Conservation (phyloP, 1,140 invertebrate species). For the Brachionus koreanus region DNA sequence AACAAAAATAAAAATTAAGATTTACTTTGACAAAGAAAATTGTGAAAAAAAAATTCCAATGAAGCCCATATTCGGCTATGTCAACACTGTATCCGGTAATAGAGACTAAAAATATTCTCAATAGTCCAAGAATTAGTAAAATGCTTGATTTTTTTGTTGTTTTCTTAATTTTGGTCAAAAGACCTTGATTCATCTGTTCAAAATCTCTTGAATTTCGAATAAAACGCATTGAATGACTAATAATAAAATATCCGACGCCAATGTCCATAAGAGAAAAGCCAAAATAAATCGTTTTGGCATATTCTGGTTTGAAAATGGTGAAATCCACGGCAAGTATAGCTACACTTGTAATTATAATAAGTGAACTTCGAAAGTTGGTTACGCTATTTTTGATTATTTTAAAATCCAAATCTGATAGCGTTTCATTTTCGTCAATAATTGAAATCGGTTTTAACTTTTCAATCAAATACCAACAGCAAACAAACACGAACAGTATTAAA, state of each 20-base stretch:
- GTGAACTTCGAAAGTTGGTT: not conserved
- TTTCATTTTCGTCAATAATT: not conserved
- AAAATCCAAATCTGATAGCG: not conserved
- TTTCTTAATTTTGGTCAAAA: not conserved
- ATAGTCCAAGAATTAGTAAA: not conserved
- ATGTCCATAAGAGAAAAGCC: conserved; percentile 90
- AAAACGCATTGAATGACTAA: conserved; percentile 71
- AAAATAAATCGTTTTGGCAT: conserved; percentile 76
- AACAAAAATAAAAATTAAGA: not conserved
- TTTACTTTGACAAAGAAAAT: not conserved
- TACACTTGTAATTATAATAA: conserved; percentile 8
- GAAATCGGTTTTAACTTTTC: not conserved
- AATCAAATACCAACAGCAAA: not conserved
- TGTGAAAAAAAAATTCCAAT: conserved; percentile 43
- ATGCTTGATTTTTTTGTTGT: not conserved
- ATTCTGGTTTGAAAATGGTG: not conserved
- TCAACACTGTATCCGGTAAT: not conserved
- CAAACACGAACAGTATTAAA: not conserved
- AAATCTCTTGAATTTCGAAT: conserved; percentile 12
- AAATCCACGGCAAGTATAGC: conserved; percentile 39
- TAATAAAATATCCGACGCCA: conserved; percentile 77
- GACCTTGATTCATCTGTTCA: not conserved
- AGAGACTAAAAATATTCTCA: not conserved
- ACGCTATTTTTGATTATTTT: not conserved
- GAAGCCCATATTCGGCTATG: not conserved